Evolutionary conservation across 2,888 invertebrate genomes (phyloP).

Genomic region (Cephus spinipes): DNA sequence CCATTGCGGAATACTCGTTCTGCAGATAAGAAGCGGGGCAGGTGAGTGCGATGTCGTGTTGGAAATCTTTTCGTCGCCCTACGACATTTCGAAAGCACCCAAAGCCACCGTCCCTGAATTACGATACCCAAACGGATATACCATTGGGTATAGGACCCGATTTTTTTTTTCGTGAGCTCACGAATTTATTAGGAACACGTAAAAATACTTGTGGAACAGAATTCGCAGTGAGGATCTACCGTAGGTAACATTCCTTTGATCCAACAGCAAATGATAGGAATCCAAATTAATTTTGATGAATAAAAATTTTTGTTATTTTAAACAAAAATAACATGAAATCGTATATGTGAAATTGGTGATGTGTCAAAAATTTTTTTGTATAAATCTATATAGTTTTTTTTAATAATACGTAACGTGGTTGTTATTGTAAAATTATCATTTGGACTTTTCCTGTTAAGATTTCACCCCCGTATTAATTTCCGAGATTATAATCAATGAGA

Average conservation of each 20-base stretch:
- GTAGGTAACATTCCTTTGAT: background rate
- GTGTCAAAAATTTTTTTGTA: background rate
- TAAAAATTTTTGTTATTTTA: background rate
- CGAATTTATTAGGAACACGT: background rate
- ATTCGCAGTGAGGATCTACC: background rate
- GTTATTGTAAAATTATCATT: no score
- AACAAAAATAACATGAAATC: background rate
- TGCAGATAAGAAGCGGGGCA: background rate
- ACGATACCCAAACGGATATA: background rate
- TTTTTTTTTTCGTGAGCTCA: background rate
- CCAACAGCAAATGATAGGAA: background rate
- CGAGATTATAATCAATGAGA: no score
- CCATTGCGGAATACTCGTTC: background rate
- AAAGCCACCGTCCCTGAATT: background rate
- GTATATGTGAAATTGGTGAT: background rate
- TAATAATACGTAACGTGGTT: background rate
- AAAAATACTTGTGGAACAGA: background rate
- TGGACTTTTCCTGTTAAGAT: no score
- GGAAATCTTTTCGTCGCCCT: background rate
- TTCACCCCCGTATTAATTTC: no score
- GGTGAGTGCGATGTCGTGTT: slow-evolving; percentile 5
- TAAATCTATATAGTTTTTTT: background rate
- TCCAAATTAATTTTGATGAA: background rate
- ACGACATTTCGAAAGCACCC: background rate
- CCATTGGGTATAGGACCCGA: background rate